Evolutionary conservation across 2,113 vertebrate genomes (phyloP), one percentile per base, ranked within the genome.

Genomic region (Hydrolagus affinis): DNA sequence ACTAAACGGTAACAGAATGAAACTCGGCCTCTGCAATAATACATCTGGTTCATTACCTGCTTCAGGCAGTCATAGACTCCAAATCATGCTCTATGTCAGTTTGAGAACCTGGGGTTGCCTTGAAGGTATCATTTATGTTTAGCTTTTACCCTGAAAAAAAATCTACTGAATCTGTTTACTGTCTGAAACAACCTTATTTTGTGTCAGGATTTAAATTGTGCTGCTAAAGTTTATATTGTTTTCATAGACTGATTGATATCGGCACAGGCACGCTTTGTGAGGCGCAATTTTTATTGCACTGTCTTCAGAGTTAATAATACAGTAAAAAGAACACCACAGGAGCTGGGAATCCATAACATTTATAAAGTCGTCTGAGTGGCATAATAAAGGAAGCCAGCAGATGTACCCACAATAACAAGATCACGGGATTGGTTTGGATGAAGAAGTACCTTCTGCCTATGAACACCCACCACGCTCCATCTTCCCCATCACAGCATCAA

Each of bases 91-190:
- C 9, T 28, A 30, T 28, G 15, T 62, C 78, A 66, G 11, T 60
- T 15, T 17, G 28, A 83, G 78, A 66, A 83, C 60, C 25, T 21
- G 2, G 11, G 17, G 60, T 28, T 83, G 60, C 25, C 25, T 23
- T 66, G 60, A 10, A 66, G 30, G 25, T 83, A 83, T 66, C 28
- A 66, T 83, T 30, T 83, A 83, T 66, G 60, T 10, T 83, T 83
- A 83, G 60, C 78, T 66, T 25, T 83, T 66, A 62, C 17, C n/a
- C 15, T 17, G 78, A 83, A 66, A 32, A 17, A 83, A 66, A 25
- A 9, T 8, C 6, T 6, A 44, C 44, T 4, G 78, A 32, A 30
- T 83, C 11, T 83, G 30, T 64, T 66, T 83, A 60, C 60, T 64
- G 17, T 17, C 1, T 32, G 15, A 15, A 62, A 28, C 73, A 56